Evolutionary conservation across 2,797 vertebrate species (phyloP).

Genomic region (Diceros bicornis): DNA sequence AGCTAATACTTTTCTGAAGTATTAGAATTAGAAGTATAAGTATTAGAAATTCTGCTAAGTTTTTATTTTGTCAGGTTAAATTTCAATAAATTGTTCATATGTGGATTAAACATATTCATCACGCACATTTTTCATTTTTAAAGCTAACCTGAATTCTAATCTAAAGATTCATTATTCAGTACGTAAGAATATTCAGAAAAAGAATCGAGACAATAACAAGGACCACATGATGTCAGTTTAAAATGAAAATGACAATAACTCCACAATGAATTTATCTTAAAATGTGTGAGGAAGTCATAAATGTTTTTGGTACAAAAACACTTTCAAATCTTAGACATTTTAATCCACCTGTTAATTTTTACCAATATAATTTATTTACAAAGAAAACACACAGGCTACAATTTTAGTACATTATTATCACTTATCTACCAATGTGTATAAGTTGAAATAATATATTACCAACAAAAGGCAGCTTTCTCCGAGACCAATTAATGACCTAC

Average conservation of each 20-base stretch:
- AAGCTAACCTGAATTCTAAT: conserved; percentile 51
- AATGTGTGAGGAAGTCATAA: background rate
- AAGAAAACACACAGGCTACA: conserved; percentile 53
- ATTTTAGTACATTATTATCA: conserved; percentile 29
- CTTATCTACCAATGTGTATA: background rate
- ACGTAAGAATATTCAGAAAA: conserved; percentile 23
- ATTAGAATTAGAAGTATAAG: background rate
- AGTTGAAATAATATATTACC: conserved; percentile 33
- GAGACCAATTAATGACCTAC: conserved; percentile 68
- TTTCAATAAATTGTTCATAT: conserved; percentile 48
- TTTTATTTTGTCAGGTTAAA: conserved; percentile 42
- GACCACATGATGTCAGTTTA: background rate
- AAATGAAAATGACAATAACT: conserved; percentile 15
- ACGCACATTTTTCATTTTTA: conserved; percentile 56
- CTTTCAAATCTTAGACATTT: conserved; percentile 33
- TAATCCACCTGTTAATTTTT: conserved; percentile 33
- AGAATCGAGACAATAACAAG: conserved; percentile 38
- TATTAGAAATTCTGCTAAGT: conserved; percentile 20
- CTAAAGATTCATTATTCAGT: conserved; percentile 48
- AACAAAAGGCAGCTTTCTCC: conserved; percentile 49
- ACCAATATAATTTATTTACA: conserved; percentile 67
- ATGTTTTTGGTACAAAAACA: background rate
- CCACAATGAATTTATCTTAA: background rate
- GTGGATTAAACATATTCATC: conserved; percentile 19
- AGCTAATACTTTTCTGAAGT: conserved; percentile 54